Conservation (phyloP, 2,888 invertebrate species). For the Andrena trimmerana region DNA sequence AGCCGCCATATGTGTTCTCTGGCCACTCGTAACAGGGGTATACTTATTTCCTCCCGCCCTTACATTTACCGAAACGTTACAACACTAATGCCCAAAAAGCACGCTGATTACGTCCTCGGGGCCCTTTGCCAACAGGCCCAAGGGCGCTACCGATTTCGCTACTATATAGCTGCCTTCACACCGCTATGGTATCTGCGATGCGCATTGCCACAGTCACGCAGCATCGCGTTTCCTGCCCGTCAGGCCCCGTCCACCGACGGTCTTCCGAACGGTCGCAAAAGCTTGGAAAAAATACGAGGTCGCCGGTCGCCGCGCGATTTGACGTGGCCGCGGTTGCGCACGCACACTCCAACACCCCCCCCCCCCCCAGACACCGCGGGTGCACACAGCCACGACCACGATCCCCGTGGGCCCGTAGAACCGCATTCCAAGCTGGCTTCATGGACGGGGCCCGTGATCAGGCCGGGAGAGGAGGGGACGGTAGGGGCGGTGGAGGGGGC, state of each 20-base stretch:
- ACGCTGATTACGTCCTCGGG: too few relatives aligned
- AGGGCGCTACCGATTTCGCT: too few relatives aligned
- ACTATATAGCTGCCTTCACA: too few relatives aligned
- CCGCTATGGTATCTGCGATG: too few relatives aligned
- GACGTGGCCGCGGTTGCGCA: conserved; percentile 44
- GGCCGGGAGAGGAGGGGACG: conserved; percentile 44
- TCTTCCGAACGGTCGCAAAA: conserved; percentile 35
- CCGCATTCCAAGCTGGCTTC: conserved; percentile 82
- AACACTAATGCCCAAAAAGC: too few relatives aligned
- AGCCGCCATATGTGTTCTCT: too few relatives aligned
- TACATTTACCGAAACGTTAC: too few relatives aligned
- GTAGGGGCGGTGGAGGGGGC: conserved; percentile 22
- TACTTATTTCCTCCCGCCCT: too few relatives aligned
- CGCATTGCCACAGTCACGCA: not conserved
- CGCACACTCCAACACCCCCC: conserved; percentile 41
- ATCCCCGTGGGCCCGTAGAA: conserved; percentile 78
- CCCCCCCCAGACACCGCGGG: conserved; percentile 30
- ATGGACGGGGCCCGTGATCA: conserved; percentile 63
- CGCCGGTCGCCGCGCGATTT: conserved; percentile 48
- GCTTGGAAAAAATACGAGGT: conserved; percentile 55
- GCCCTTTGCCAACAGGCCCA: too few relatives aligned
- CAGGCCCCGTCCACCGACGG: not conserved
- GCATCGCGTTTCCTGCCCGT: not conserved
- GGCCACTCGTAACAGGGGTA: too few relatives aligned
- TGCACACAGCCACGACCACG: conserved; percentile 60